These are phyloP conservation scores for Phalacrocorax pelagicus DNA, from an alignment of 2,113 vertebrate species.

Conservation along the genomic window DNA sequence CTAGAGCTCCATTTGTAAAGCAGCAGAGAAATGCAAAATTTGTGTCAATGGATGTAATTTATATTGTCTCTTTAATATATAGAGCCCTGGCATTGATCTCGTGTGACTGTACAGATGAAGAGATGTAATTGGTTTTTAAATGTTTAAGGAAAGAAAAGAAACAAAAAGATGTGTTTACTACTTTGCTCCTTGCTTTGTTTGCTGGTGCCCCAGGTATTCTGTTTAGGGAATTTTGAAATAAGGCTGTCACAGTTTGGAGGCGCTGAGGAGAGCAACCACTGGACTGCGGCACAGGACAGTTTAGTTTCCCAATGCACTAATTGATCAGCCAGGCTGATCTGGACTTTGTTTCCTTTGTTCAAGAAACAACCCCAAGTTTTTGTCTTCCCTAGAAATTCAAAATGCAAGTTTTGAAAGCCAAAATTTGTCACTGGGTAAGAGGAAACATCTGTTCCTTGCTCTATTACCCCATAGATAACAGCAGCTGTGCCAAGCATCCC, in stretches of 20 bases:
- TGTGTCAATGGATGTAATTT: conserved; percentile 80
- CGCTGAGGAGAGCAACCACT: background rate
- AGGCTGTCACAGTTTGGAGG: conserved; percentile 48
- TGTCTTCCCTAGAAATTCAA: background rate
- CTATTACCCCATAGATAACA: background rate
- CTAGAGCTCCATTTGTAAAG: conserved; percentile 45
- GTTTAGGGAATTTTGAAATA: conserved; percentile 66
- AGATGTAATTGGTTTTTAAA: conserved; percentile 77
- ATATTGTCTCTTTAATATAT: conserved; percentile 82
- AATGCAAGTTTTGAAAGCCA: background rate
- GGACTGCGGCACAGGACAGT: background rate
- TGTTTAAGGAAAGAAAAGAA: conserved; percentile 59
- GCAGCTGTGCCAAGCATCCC: background rate
- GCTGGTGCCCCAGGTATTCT: conserved; percentile 56
- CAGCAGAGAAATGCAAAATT: conserved; percentile 68
- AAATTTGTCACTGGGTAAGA: background rate
- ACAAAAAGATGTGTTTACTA: conserved; percentile 67
- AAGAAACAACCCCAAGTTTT: background rate
- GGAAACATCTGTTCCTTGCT: background rate
- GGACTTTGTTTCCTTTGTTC: background rate
- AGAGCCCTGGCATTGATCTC: conserved; percentile 75
- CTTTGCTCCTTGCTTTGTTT: conserved; percentile 54
- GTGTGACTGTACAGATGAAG: conserved; percentile 80
- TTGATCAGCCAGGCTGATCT: background rate
- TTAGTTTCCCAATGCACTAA: background rate